Evolutionary conservation across 1,140 invertebrate species (phyloP).

Genomic region (Drosophila murphyi): DNA sequence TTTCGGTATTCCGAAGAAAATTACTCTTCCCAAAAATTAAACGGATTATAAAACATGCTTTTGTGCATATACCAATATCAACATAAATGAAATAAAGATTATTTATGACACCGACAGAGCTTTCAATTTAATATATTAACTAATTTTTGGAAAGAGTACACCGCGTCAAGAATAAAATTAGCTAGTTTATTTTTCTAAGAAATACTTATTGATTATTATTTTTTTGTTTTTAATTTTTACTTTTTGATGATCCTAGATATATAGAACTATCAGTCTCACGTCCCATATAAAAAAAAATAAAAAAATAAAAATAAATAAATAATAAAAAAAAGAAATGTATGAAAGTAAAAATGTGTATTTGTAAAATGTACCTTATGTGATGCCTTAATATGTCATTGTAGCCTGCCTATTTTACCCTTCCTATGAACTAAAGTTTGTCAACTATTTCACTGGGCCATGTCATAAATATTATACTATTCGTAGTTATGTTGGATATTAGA

Average conservation of each 20-base stretch:
- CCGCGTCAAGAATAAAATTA: slow-evolving; percentile 58
- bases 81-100: neutral
- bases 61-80: neutral
- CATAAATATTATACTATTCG: neutral
- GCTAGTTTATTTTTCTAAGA: slow-evolving; percentile 65
- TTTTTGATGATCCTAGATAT: slow-evolving; percentile 75
- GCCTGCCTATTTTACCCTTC: slow-evolving; percentile 4
- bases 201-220: slow-evolving; percentile 50
- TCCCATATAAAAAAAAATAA: slow-evolving; percentile 75
- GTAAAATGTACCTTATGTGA: slow-evolving; percentile 20
- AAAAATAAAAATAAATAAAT: slow-evolving; percentile 12
- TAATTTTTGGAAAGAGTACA: slow-evolving; percentile 20
- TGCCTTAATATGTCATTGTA: slow-evolving; percentile 7
- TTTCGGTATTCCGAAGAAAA: slow-evolving; percentile 27
- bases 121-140: neutral
- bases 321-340: slow-evolving; percentile 10
- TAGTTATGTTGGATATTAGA: neutral
- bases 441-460: neutral
- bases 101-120: no score
- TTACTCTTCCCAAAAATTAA: slow-evolving; percentile 23
- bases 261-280: slow-evolving; percentile 84
- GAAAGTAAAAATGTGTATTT: neutral
- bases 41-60: neutral
- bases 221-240: slow-evolving; percentile 10
- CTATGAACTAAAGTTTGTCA: neutral